Evolutionary conservation across 2,888 invertebrate genomes (phyloP), one percentile per base, ranked within the genome.

Genomic region (Silvanus unidentatus): DNA sequence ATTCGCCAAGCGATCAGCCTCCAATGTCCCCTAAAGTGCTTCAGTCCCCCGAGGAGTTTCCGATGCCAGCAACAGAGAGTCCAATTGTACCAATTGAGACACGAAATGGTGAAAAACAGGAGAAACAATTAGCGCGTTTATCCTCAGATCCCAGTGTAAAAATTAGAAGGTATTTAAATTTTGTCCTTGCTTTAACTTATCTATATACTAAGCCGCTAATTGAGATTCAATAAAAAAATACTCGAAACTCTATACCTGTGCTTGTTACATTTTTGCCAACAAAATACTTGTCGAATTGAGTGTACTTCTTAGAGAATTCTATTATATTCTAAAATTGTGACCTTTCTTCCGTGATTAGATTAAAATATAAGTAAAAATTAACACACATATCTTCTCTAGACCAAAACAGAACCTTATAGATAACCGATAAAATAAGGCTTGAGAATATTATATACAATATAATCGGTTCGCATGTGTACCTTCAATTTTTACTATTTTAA

Each of bases 1-100:
- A 71, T 54, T 71, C 71, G n/a, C 69, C 72, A 2, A 69, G 70
- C 48, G 71, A 71, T 48, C 70, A 70, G 39, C 69, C 70, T 8
- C 67, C 70, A 12, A 63, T 69, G 59, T 66, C 66, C 10, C 66
- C 67, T 2, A 64, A 66, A 50, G 54, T 58, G 16, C 43, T 60
- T 27, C 65, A 65, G 48, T 66, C 66, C 11, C 65, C 68, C 3
- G 66, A 67, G 16, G 65, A 65, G 22, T 55, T 51, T 29, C 53
- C 55, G 9, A 5, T 11, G 8, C 6, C n/a, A 9, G 32, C n/a
- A 32, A 44, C 35, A 12, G 47, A 52, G 16, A 48, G 53, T 28
- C 55, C 55, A 39, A 47, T 48, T 16, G 48, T 55, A 29, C 55
- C 57, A 12, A 45, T 53, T 28, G 59, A 60, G 44, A 59, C 62